Evolutionary conservation across 2,797 vertebrate genomes (phyloP).

Genomic region (Rhincodon typus): DNA sequence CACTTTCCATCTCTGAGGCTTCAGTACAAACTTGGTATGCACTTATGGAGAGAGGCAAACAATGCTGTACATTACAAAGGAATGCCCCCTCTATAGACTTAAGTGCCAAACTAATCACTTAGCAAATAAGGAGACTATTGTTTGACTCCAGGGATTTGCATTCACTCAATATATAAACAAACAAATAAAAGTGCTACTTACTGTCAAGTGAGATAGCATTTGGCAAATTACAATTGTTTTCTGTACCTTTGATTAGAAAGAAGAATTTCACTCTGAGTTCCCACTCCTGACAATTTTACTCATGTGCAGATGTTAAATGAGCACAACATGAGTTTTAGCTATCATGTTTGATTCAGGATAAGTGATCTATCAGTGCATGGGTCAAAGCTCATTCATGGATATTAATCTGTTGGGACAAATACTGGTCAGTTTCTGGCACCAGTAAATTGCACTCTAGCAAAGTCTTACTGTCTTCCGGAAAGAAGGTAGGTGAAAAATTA

Average conservation of each 20-base stretch:
- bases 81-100: too few relatives aligned
- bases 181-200: too few relatives aligned
- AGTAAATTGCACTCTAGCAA: neutral
- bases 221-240: neutral
- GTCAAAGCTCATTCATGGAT: neutral
- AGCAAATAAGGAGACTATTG: too few relatives aligned
- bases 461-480: neutral
- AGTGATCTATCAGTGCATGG: neutral
- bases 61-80: too few relatives aligned
- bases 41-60: too few relatives aligned
- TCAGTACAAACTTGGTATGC: too few relatives aligned
- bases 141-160: too few relatives aligned
- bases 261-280: neutral
- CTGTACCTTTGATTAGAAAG: neutral
- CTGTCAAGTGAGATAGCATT: too few relatives aligned
- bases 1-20: too few relatives aligned
- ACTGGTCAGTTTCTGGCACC: neutral
- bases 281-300: neutral
- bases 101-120: too few relatives aligned
- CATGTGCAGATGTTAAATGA: neutral
- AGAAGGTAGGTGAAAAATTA: neutral
- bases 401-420: neutral
- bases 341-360: neutral
- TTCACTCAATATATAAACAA: too few relatives aligned
- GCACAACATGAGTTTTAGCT: neutral